phyloP scores from a whole-genome alignment of 1,140 invertebrate genomes.

The Caerostris darwini region DNA sequence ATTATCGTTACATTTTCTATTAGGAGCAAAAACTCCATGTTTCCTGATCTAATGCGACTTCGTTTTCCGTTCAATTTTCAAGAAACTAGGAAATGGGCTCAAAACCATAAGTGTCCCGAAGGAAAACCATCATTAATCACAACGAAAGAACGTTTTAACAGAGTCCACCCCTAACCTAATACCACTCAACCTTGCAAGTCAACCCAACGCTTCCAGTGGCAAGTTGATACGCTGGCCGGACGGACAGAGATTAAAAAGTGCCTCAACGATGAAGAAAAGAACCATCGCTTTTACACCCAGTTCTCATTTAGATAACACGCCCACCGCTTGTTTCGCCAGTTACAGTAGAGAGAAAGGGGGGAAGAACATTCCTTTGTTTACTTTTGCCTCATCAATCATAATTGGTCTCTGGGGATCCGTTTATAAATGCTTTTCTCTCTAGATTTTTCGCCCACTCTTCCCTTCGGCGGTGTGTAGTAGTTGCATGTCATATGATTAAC shows the following conservation, averaged over 20 bases:
- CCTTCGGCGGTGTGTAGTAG: background rate
- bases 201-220: background rate
- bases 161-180: background rate
- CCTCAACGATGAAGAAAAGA: background rate
- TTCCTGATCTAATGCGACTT: background rate
- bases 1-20: background rate
- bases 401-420: constrained; percentile 46
- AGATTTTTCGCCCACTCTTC: constrained; percentile 62
- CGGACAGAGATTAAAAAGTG: constrained; percentile 43
- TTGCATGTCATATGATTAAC: constrained; percentile 33
- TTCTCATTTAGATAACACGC: constrained; percentile 70
- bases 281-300: constrained; percentile 29
- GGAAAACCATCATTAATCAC: constrained; percentile 47
- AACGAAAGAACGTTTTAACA: background rate
- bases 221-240: background rate
- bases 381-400: constrained; percentile 71
- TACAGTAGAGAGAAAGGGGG: constrained; percentile 37
- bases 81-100: background rate
- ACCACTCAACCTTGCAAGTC: constrained; percentile 26
- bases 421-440: constrained; percentile 60
- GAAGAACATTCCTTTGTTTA: constrained; percentile 35
- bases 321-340: constrained; percentile 59
- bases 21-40: background rate
- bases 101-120: background rate
- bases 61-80: background rate